Evolutionary conservation across 2,888 invertebrate species (phyloP).

Genomic region (Anarsia innoxiella): DNA sequence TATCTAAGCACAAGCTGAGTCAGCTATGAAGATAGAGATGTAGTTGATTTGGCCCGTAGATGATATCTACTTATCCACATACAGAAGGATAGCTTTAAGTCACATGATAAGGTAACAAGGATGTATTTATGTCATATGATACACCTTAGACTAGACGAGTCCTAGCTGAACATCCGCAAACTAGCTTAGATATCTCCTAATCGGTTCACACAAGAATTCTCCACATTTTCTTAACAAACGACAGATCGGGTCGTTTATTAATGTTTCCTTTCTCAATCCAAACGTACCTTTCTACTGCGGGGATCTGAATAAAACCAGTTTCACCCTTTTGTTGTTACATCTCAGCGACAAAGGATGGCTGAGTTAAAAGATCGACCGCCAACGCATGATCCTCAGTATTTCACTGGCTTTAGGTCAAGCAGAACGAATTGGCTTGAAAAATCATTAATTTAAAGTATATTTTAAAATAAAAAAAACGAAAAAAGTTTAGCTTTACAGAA

Average conservation of each 20-base stretch:
- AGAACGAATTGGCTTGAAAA: constrained; percentile 19
- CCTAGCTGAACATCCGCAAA: too few species aligned
- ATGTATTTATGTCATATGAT: too few species aligned
- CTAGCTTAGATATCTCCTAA: too few species aligned
- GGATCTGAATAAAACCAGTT: constrained; percentile 38
- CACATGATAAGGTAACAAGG: too few species aligned
- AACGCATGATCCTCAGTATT: constrained; percentile 32
- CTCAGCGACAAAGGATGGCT: constrained; percentile 25
- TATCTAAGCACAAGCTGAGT: too few species aligned
- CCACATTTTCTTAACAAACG: background rate
- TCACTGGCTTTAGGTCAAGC: constrained; percentile 24
- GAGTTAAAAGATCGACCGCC: constrained; percentile 44
- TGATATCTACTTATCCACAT: too few species aligned
- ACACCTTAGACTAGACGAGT: too few species aligned
- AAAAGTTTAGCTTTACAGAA: too few species aligned
- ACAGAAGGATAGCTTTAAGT: too few species aligned
- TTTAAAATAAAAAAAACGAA: background rate
- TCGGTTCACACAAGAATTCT: constrained; percentile 1
- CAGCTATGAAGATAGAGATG: too few species aligned
- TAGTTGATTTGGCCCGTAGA: too few species aligned
- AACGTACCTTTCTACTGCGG: constrained; percentile 28
- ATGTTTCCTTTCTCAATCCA: constrained; percentile 31
- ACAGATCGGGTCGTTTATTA: constrained; percentile 23
- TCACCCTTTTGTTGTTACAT: constrained; percentile 27
- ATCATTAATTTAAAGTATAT: background rate